Evolutionary conservation across 2,113 vertebrate genomes (phyloP).

Genomic region (Ascaphus truei): DNA sequence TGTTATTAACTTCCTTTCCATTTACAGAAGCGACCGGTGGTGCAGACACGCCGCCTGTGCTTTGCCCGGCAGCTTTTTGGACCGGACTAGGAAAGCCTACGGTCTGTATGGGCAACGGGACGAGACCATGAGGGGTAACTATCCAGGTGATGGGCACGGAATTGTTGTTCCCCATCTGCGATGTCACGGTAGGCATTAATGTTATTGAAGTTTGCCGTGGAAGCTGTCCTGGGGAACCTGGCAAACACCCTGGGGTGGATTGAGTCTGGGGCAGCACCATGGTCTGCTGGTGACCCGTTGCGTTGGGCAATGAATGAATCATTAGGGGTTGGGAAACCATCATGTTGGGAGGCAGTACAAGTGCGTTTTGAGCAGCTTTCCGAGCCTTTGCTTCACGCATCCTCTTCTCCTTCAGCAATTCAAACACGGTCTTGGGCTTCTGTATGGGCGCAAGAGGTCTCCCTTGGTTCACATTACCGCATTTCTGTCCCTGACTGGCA

Average conservation of each 20-base stretch:
- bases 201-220: conserved; percentile 12
- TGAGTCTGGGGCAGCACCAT: background rate
- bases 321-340: conserved; percentile 40
- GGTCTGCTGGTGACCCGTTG: background rate
- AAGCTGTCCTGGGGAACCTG: background rate
- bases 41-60: too few species aligned
- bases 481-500: too few species aligned
- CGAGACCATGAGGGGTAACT: conserved; percentile 53
- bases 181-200: conserved; percentile 32
- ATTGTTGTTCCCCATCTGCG: background rate
- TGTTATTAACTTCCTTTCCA: too few species aligned
- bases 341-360: conserved; percentile 35
- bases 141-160: conserved; percentile 60
- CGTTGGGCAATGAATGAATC: background rate
- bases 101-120: conserved; percentile 46
- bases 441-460: conserved; percentile 13
- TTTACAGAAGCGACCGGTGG: too few species aligned
- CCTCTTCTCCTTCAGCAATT: conserved; percentile 60
- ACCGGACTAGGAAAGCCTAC: conserved; percentile 6
- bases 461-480: too few species aligned
- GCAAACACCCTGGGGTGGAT: background rate
- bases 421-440: conserved; percentile 61
- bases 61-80: background rate
- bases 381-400: conserved; percentile 37
- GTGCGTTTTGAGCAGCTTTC: background rate